Conservation (phyloP, 2,888 invertebrate genomes). For the Tillus elongatus region DNA sequence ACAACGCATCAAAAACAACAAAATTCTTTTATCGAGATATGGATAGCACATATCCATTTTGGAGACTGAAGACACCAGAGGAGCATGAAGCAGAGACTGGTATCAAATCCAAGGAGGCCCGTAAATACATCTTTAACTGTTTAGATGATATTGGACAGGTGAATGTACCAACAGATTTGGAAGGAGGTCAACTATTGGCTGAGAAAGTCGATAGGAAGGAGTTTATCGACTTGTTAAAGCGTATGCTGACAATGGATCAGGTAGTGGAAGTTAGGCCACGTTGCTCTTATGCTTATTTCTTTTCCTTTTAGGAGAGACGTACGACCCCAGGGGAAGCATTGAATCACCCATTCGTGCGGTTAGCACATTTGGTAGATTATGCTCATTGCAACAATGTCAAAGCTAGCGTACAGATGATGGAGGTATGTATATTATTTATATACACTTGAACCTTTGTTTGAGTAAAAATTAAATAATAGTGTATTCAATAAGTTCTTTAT, state of each 20-base stretch:
- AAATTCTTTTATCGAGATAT: constrained; percentile 96
- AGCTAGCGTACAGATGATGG: constrained; percentile 97
- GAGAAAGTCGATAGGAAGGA: constrained; percentile 96
- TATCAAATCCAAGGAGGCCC: constrained; percentile 97
- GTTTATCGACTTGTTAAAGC: constrained; percentile 93
- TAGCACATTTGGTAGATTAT: constrained; percentile 90
- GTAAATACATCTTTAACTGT: constrained; percentile 99
- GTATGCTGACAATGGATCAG: constrained; percentile 98
- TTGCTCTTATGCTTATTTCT: background rate
- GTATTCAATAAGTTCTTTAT: too few species aligned
- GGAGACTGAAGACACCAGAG: constrained; percentile 88
- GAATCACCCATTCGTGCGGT: constrained; percentile 88
- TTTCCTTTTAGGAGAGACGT: constrained; percentile 64
- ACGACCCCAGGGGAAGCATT: constrained; percentile 93
- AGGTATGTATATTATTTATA: constrained; percentile 52
- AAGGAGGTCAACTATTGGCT: constrained; percentile 90
- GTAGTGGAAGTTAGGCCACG: constrained; percentile 43
- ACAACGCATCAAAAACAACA: constrained; percentile 93
- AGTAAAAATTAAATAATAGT: too few species aligned
- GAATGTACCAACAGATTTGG: constrained; percentile 93
- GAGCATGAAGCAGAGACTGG: constrained; percentile 97
- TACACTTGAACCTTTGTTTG: too few species aligned
- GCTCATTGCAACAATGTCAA: constrained; percentile 96
- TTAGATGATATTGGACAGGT: constrained; percentile 97
- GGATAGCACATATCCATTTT: constrained; percentile 82